Evolutionary conservation across 2,888 invertebrate genomes (phyloP).

Genomic region (Drosophila diplacantha): DNA sequence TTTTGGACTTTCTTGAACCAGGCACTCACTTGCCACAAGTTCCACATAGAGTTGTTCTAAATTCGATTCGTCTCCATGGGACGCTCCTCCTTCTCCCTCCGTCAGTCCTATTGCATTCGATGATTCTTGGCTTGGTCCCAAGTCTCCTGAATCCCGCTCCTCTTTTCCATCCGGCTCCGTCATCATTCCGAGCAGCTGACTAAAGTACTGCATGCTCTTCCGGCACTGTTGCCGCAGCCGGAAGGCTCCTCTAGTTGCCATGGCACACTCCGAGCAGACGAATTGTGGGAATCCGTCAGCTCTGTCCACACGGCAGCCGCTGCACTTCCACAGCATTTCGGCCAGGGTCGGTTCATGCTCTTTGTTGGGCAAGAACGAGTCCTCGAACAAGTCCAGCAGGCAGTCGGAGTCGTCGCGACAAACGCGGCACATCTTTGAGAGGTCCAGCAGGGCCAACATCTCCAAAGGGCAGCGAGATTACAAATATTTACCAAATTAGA

Average conservation of each 20-base stretch:
- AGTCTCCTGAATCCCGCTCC: not conserved
- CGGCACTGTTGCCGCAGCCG: conserved; percentile 1
- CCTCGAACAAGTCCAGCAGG: conserved; percentile 8
- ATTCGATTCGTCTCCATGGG: not conserved
- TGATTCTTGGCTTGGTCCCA: not conserved
- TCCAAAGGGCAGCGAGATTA: too few relatives aligned
- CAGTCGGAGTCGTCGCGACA: conserved; percentile 19
- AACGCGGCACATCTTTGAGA: conserved; percentile 19
- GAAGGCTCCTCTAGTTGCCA: conserved; percentile 2
- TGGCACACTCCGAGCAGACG: conserved; percentile 13
- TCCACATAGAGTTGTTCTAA: not conserved
- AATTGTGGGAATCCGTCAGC: conserved; percentile 11
- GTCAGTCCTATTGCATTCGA: too few relatives aligned
- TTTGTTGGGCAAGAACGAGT: not conserved
- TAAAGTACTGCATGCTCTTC: conserved; percentile 9
- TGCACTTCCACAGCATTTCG: conserved; percentile 17
- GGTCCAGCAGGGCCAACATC: not conserved
- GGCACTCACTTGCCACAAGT: conserved; percentile 1
- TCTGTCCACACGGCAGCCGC: not conserved
- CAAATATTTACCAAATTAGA: not conserved
- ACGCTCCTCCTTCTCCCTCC: not conserved
- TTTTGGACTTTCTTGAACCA: not conserved
- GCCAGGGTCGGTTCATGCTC: conserved; percentile 13
- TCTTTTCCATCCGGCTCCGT: not conserved
- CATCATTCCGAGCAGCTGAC: not conserved